Conservation (phyloP, 2,797 vertebrate genomes). For the Silurus lanzhouensis region DNA sequence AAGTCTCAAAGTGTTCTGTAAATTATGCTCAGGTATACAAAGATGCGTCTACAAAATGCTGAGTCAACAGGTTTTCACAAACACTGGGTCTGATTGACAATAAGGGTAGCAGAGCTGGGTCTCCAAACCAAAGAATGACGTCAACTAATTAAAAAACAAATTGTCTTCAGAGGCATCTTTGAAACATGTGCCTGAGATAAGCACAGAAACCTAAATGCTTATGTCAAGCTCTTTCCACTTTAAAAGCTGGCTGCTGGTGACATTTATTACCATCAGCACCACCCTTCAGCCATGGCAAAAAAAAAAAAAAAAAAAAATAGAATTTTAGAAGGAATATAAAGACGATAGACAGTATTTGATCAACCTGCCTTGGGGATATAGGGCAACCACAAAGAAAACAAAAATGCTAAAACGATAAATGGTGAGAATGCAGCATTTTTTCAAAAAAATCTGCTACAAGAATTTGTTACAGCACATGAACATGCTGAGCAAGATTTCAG, state of each 20-base stretch:
- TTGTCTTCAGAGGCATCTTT: neutral
- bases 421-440: neutral
- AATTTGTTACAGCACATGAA: constrained; percentile 27
- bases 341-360: neutral
- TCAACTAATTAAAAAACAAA: neutral
- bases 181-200: neutral
- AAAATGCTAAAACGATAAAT: neutral
- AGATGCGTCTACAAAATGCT: neutral
- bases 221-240: constrained; percentile 7
- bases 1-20: neutral
- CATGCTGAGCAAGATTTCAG: constrained; percentile 31
- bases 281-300: neutral
- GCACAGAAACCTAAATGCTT: neutral
- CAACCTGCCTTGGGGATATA: no score
- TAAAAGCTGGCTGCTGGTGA: constrained; percentile 5
- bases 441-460: neutral
- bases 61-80: neutral
- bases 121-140: neutral
- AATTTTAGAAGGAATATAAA: neutral
- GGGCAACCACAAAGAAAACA: neutral
- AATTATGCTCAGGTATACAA: neutral
- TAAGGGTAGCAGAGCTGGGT: neutral
- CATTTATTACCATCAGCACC: neutral
- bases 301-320: neutral
- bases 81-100: neutral